Evolutionary conservation across 2,888 invertebrate species (phyloP), one percentile per base, ranked within the genome.

Genomic region (Operophtera brumata): DNA sequence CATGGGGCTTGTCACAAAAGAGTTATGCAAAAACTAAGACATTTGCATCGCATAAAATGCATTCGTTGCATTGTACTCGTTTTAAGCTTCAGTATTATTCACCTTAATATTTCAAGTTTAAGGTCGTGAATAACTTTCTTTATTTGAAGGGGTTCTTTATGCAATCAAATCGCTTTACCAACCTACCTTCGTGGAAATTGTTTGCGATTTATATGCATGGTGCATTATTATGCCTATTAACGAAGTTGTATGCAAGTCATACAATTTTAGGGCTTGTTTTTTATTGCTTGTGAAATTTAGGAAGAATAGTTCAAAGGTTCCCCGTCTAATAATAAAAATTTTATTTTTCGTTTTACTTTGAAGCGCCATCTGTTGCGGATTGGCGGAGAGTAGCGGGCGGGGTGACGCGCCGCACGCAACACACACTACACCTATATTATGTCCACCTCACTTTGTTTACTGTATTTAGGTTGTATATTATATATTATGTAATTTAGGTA

Each of bases 1-100:
- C 67, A 66, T 69, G 69, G 73, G 73, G 72, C 70, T 66, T 67
- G 66, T 71, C 76, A 78, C 80, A 83, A 76, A 75, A 59, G 64
- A 66, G 70, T 76, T 78, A 77, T 75, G 78, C 77, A 73, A 78
- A 80, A 76, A 71, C 56, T 40, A 51, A 30, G 47, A 32, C 47
- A 56, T 51, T 56, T 51, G 65, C 71, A 73, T 74, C 69, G 48
- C 57, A 52, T 53, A 58, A 51, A 54, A 35, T 54, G 54, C 58
- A 58, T 54, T 54, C 44, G 47, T 50, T 41, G 35, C 49, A 50
- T 55, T 55, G 47, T 47, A 37, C 11, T 42, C 32, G 30, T 8
- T 45, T 35, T 37, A 11, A 30, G 3, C 13, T 30, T n/a, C 20
- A 20, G 11, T 42, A 55, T 43, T 42, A 47, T 50, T 39, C 34